Evolutionary conservation across 2,888 invertebrate genomes (phyloP).

Genomic region (Stramonita haemastoma): DNA sequence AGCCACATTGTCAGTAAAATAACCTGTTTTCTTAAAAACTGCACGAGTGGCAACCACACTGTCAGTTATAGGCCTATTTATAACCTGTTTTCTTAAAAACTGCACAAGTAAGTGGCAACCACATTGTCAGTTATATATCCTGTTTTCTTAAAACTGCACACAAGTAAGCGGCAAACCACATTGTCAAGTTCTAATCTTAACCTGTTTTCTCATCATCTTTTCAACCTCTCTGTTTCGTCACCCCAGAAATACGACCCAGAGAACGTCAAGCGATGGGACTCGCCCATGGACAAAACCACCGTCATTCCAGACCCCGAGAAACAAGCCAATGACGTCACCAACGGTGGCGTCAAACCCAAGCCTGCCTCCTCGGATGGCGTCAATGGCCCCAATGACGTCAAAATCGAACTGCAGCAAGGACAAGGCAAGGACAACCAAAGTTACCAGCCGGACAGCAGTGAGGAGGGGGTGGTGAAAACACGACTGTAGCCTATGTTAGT

Average conservation of each 20-base stretch:
- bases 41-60: too few relatives aligned
- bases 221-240: neutral
- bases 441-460: neutral
- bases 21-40: too few relatives aligned
- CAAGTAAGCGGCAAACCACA: too few relatives aligned
- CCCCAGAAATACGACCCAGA: slow-evolving; percentile 3
- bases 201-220: neutral
- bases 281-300: neutral
- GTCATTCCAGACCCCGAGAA: neutral
- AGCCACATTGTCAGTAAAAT: too few relatives aligned
- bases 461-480: neutral
- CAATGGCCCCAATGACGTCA: neutral
- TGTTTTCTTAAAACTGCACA: too few relatives aligned
- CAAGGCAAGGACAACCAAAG: neutral
- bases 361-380: neutral
- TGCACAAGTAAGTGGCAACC: too few relatives aligned
- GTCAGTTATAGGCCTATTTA: neutral
- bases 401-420: neutral
- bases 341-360: neutral
- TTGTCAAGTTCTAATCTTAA: neutral
- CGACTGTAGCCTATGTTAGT: neutral
- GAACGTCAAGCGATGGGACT: too few relatives aligned
- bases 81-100: too few relatives aligned
- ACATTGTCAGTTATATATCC: too few relatives aligned
- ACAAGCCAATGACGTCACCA: neutral